Base-by-base conservation (phyloP, 2,797 vertebrate species). In the Picus viridis region DNA sequence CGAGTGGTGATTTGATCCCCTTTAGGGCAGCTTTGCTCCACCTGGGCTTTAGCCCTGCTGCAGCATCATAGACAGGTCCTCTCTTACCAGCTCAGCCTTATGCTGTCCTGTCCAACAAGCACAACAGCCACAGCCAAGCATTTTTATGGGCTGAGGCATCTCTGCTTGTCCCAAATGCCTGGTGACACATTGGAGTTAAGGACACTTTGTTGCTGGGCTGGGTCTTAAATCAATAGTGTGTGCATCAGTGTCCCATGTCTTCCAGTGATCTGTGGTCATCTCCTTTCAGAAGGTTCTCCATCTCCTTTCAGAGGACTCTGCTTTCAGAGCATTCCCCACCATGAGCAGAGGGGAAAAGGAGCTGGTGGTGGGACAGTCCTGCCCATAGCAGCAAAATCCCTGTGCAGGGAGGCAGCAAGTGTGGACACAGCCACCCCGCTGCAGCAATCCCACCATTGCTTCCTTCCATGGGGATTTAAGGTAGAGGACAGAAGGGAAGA, bases 141-240 rank as follows among this genome's bases (percentile, higher is more conserved):
- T 71, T 93, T 87, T 85, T 68, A 85, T 8, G n/a, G 54, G 32
- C 65, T 71, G 72, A 85, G 49, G 45, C 75, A 53, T 22, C 77
- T 72, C 85, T 89, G 75, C 30, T 64, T 36, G 76, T 56, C 83
- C 58, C 76, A 81, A 47, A 69, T 41, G 16, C 22, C 82, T 49
- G 29, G 53, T 95, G 84, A 89, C 92, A 70, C 61, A 43, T 5
- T 7, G 22, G 4, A 73, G 36, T 2, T 59, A 32, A 64, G 53
- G 47, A 82, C 53, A 74, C 18, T 19, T 10, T 7, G 17, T 69
- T 53, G 13, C 27, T 9, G 12, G 49, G 47, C 9, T 43, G 32
- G 30, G 24, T 70, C 87, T 86, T 59, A n/a, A 39, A 73, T 36
- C 26, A 17, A 18, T 59, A 53, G 16, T 7, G 17, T 7, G 20